Base-by-base conservation (phyloP, 37 sponge, comb jelly and placozoan species). In the Sycon ciliatum region DNA sequence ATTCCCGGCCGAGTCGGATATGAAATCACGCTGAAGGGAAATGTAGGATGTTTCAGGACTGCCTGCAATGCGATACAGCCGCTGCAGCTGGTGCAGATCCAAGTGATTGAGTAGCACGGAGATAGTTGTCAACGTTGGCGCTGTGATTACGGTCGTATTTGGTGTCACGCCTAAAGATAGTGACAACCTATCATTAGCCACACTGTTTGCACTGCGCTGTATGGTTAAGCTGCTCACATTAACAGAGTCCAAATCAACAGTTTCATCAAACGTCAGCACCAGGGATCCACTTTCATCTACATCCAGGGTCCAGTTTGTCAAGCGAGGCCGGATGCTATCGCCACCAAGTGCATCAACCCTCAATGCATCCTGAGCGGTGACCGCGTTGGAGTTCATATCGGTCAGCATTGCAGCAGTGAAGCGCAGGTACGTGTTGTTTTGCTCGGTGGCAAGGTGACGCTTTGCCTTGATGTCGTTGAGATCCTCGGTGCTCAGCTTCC, bases 211-310 rank as follows among this genome's bases (percentile, higher is more conserved):
- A 28, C 22, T 23, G 7, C 9, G 9, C 63, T 87, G 93, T 18
- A 92, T 42, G 4, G 80, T 60, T 23, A 92, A 67, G 30, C 20
- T 53, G 1, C 79, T 56, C 0, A 82, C 56, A 67, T 81, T 78
- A 11, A 60, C 7, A 11, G 63, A 60, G 63, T 60, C 63, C 22
- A 26, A 7, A 11, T 27, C 67, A 1, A 92, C 82, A 32, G 93
- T 87, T 56, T 92, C 93, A 74, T 87, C 85, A 71, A 92, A 92
- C 0, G 77, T 82, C 13, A 92, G 80, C 0, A 73, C 49, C 28
- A 87, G 73, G 16, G 55, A 71, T 35, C 80, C 83, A 18, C n/a
- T n/a, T n/a, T 22, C 26, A 18, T 60, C 32, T 86, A 89, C 85
- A 42, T 89, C 90, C 38, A 89, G 70, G 46, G 81, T 82, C 67